Conservation (phyloP, 2,888 invertebrate species). For the Lepas anatifera region DNA sequence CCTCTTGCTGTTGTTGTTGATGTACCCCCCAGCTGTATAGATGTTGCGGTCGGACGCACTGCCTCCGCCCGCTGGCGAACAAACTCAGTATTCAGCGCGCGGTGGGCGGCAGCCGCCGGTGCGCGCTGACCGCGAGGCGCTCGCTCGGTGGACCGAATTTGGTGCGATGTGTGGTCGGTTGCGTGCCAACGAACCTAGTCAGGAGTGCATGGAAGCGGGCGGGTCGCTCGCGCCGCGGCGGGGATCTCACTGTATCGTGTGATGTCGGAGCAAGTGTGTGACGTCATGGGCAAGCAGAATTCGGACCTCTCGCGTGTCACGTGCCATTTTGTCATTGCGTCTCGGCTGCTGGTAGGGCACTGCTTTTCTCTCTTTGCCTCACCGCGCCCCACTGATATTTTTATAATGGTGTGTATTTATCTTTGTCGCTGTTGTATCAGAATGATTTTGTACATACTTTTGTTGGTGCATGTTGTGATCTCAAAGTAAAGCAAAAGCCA, state of each 20-base stretch:
- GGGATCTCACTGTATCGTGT: background rate
- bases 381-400: background rate
- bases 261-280: background rate
- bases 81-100: background rate
- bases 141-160: background rate
- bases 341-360: background rate
- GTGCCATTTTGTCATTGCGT: background rate
- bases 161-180: background rate
- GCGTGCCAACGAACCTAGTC: background rate
- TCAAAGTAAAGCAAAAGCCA: background rate
- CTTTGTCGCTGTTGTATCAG: background rate
- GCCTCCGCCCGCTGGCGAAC: background rate
- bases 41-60: too few relatives aligned
- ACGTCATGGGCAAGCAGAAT: background rate
- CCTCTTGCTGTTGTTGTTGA: too few relatives aligned
- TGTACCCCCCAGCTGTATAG: too few relatives aligned
- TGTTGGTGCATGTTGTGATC: background rate
- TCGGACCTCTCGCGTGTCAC: background rate
- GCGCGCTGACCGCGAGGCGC: background rate
- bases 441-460: background rate
- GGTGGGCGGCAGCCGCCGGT: background rate
- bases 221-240: background rate
- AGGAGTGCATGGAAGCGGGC: background rate
- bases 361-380: background rate
- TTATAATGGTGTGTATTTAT: background rate